Evolutionary conservation across 1,140 invertebrate genomes (phyloP).

Genomic region (Luehdorfia chinensis): DNA sequence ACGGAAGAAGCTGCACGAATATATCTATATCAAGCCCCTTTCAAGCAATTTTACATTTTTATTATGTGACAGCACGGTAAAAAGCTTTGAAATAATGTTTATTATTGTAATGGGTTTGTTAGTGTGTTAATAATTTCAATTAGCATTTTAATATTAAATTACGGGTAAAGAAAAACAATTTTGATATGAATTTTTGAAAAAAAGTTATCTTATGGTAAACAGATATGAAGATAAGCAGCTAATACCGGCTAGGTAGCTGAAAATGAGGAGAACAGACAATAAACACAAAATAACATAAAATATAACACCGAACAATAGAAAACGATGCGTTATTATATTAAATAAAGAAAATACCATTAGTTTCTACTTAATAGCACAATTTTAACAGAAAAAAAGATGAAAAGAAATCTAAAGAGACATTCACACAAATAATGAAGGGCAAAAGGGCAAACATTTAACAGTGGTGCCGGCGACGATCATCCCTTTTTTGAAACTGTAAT

Average conservation of each 20-base stretch:
- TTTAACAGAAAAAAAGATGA: slow-evolving; percentile 17
- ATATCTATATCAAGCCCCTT: too few species aligned
- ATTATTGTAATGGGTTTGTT: neutral
- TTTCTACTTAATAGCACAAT: slow-evolving; percentile 22
- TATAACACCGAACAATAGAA: too few species aligned
- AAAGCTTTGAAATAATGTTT: slow-evolving; percentile 3
- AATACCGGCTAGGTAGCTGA: slow-evolving; percentile 1
- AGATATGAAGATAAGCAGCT: too few species aligned
- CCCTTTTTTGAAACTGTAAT: slow-evolving; percentile 18
- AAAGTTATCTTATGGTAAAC: too few species aligned
- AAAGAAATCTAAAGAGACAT: slow-evolving; percentile 27
- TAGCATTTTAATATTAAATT: too few species aligned
- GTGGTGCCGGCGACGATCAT: slow-evolving; percentile 28
- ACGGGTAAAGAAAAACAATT: too few species aligned
- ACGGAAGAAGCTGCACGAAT: too few species aligned
- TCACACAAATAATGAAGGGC: slow-evolving; percentile 25
- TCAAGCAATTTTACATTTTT: too few species aligned
- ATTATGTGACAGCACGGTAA: too few species aligned
- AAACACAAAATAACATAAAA: neutral
- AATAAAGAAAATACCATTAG: slow-evolving; percentile 16
- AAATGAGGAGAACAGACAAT: neutral
- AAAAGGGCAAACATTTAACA: slow-evolving; percentile 34
- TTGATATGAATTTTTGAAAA: too few species aligned
- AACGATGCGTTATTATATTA: too few species aligned
- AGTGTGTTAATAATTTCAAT: too few species aligned